phyloP scores from a whole-genome alignment of 2,113 vertebrate species.

The Ptyas mucosa region DNA sequence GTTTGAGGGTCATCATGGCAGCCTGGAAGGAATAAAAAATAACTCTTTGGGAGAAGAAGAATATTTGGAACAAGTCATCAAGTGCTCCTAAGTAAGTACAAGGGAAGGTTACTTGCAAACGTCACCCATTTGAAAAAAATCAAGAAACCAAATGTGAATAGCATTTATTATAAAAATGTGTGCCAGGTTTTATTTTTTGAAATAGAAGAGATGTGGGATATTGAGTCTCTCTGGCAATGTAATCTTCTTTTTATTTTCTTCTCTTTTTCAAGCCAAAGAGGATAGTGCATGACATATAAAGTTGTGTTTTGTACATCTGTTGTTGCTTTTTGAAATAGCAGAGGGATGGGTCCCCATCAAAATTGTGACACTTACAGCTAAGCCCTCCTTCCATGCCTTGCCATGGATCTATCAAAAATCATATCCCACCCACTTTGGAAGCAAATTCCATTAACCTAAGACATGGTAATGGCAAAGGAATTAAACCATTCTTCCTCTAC shows the following conservation, averaged over 20 bases:
- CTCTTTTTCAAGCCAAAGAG: background rate
- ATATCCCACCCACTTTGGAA: background rate
- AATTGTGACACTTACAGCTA: background rate
- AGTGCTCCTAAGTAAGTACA: background rate
- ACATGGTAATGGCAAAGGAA: too few relatives aligned
- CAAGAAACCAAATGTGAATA: background rate
- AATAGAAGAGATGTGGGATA: background rate
- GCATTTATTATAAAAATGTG: background rate
- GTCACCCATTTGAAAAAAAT: slow-evolving; percentile 13
- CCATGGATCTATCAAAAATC: background rate
- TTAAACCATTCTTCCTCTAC: background rate
- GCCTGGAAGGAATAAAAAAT: slow-evolving; percentile 25
- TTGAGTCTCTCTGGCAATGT: background rate
- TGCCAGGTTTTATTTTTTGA: background rate
- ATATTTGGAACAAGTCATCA: slow-evolving; percentile 12
- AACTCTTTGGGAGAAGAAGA: background rate
- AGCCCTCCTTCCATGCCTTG: background rate
- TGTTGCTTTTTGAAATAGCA: background rate
- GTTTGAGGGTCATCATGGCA: slow-evolving; percentile 5
- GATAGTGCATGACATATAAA: background rate
- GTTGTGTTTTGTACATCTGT: background rate
- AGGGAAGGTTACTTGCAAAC: background rate
- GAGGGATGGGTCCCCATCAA: background rate
- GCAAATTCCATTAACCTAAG: background rate
- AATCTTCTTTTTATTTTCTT: background rate